Base-by-base conservation (phyloP, 2,113 vertebrate genomes). In the Megalops atlanticus region DNA sequence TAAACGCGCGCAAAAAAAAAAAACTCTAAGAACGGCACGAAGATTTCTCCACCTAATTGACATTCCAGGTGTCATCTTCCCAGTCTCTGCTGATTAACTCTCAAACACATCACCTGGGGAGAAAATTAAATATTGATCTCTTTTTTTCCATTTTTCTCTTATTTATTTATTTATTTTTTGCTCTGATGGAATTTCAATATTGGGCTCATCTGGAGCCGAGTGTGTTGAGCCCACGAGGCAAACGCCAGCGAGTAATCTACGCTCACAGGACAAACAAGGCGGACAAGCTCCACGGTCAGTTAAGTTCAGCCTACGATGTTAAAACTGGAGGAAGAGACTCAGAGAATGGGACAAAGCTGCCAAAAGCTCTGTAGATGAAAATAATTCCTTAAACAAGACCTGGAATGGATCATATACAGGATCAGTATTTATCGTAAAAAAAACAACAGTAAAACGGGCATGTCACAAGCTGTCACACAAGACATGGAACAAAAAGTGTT, bases 121-220 rank as follows among this genome's bases (percentile, higher is more conserved):
- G 92, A 92, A 93, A 94, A 94, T 94, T 91, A 93, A 93, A 93
- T 92, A 94, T 94, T 93, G 93, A 94, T 94, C 90, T 92, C 91
- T 91, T 91, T 92, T 91, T 90, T 89, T 88, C 81, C 81, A 47
- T 84, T 89, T 86, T 81, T 76, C 78, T 81, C 77, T 72, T 39
- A 18, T 38, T 79, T 47, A 78, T 81, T 14, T 81, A 58, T 80
- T 79, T 86, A 47, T 85, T 40, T 73, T n/a, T 33, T 74, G 82
- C 84, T 83, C 83, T 82, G 80, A 88, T 85, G 79, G 80, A 87
- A 90, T 90, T 89, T 87, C 38, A 87, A 85, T 89, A 85, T 81
- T 41, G 82, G 81, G 27, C 35, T 81, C 84, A 83, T 84, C 80
- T 79, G 83, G 47, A 43, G 2, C 45, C 80, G 2, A 54, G 77